Base-by-base conservation (phyloP, 2,888 invertebrate species). In the Petrolisthes manimaculis region DNA sequence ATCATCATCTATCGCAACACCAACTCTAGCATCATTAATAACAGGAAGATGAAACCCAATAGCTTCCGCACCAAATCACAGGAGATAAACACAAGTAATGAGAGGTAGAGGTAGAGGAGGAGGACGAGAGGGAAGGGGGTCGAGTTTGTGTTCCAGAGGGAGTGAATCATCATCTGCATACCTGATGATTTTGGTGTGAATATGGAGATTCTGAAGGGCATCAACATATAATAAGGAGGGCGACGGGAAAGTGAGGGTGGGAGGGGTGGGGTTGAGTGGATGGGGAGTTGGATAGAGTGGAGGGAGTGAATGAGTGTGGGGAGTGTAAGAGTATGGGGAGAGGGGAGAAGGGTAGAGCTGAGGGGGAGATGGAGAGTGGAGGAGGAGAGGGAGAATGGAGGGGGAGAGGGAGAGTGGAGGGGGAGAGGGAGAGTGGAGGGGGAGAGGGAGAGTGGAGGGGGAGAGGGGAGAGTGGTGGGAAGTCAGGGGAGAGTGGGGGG, bases 81-180 rank as follows among this genome's bases (percentile, higher is more conserved):
- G n/a, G n/a, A n/a, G n/a, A n/a, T n/a, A n/a, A n/a, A n/a, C n/a
- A n/a, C n/a, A 51, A 4, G 37, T 24, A 51, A 4, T 77, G 9
- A 75, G 24, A n/a, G 24, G 74, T 21, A 24, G 61, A 14, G 61
- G 61, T 8, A 12, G 61, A 14, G 61, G 61, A n/a, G n/a, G n/a
- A n/a, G n/a, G n/a, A 53, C 0, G 37, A 1, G 77, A 51, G 77
- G 9, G 1, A 3, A 18, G 77, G 24, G 53, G 53, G 53, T 3
- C n/a, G n/a, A n/a, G n/a, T n/a, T n/a, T n/a, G n/a, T n/a, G n/a
- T n/a, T n/a, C n/a, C n/a, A n/a, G 74, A 74, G 67, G 12, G 75
- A 74, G 81, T n/a, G n/a, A n/a, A n/a, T n/a, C n/a, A n/a, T 82
- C 86, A 86, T 82, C 86, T 86, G 54, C 86, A 86, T 86, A 82